Percentiles rank a stretch among this genome's conserved stretches.
These are phyloP conservation scores for Ornithoptera alexandrae DNA, from an alignment of 2,888 invertebrate species.

Conservation along the genomic window DNA sequence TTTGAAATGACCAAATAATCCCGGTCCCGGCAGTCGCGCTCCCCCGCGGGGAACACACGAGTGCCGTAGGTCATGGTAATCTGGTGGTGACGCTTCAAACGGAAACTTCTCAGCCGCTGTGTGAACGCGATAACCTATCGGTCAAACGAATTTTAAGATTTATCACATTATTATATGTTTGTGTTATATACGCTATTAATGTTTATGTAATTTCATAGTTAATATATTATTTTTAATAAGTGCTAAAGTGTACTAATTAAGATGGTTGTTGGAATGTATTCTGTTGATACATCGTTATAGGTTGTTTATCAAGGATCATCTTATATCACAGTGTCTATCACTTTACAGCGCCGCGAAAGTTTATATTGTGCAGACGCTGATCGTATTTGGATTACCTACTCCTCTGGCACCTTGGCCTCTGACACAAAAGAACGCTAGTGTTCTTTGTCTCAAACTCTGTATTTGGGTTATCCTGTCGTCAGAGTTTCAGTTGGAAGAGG, in stretches of 20 bases:
- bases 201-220: no score
- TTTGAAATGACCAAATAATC: slow-evolving; percentile 3
- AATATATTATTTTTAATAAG: no score
- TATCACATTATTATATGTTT: not conserved
- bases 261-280: not conserved
- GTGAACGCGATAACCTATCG: slow-evolving; percentile 26
- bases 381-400: no score
- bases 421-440: no score
- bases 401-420: no score
- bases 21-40: not conserved
- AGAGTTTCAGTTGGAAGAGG: no score
- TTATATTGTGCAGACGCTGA: no score
- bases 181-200: not conserved
- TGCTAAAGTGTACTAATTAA: no score
- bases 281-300: not conserved
- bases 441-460: no score
- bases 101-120: slow-evolving; percentile 22
- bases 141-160: slow-evolving; percentile 15
- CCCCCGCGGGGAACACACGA: not conserved
- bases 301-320: not conserved
- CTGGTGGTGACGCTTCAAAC: slow-evolving; percentile 1
- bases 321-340: not conserved
- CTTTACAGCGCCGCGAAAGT: no score
- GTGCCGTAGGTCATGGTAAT: slow-evolving; percentile 23
- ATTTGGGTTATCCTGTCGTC: no score